phyloP scores from a whole-genome alignment of 2,888 invertebrate species.

The Cristatella mucedo region DNA sequence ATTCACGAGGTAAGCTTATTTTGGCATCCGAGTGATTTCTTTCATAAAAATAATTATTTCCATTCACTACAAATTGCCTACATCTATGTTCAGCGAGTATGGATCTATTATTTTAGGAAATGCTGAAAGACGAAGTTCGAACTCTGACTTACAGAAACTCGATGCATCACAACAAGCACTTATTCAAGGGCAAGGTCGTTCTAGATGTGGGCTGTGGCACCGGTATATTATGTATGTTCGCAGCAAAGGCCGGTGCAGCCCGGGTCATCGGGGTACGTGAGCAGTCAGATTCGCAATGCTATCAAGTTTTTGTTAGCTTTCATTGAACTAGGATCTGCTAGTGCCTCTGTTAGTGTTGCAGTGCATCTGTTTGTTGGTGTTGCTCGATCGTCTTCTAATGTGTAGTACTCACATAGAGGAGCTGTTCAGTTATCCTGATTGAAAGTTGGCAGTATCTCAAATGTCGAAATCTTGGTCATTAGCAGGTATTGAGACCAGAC shows the following conservation, averaged over 20 bases:
- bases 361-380: too few relatives aligned
- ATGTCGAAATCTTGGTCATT: too few relatives aligned
- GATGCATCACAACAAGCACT: constrained; percentile 97
- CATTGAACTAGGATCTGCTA: too few relatives aligned
- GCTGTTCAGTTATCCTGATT: too few relatives aligned
- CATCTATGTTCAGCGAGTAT: not conserved
- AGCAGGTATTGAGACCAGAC: too few relatives aligned
- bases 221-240: constrained; percentile 98
- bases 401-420: too few relatives aligned
- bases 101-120: constrained; percentile 48
- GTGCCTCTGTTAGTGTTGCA: too few relatives aligned
- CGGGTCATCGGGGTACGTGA: constrained; percentile 63
- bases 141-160: constrained; percentile 95
- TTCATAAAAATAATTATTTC: not conserved
- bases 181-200: constrained; percentile 79
- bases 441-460: too few relatives aligned
- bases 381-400: too few relatives aligned
- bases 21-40: not conserved
- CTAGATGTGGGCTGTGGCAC: constrained; percentile 97
- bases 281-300: constrained; percentile 1
- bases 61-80: not conserved
- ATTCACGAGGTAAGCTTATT: constrained; percentile 63
- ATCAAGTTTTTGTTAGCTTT: too few relatives aligned
- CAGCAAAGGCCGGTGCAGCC: constrained; percentile 90
- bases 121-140: constrained; percentile 97